Conservation (phyloP, 1,140 invertebrate species). For the Sarcophaga peregrina region DNA sequence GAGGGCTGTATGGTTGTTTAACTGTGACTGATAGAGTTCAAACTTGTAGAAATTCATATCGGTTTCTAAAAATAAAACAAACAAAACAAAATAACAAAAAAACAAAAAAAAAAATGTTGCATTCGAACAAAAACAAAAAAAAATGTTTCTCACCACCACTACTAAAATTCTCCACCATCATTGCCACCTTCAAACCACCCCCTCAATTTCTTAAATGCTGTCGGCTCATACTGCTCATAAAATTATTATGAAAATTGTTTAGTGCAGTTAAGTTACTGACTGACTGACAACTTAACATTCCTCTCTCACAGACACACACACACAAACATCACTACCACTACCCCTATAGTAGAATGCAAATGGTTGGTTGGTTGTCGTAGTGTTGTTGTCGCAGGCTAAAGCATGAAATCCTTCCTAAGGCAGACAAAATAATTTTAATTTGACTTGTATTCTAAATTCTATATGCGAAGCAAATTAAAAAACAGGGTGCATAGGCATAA, state of each 20-base stretch:
- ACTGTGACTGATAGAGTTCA: constrained; percentile 26
- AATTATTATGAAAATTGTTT: background rate
- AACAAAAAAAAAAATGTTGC: background rate
- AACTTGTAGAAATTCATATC: constrained; percentile 19
- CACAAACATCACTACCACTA: background rate
- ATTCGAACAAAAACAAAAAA: constrained; percentile 26
- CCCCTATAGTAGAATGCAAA: background rate
- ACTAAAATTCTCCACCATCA: too few species aligned
- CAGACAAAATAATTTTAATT: background rate
- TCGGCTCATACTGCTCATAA: background rate
- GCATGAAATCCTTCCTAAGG: background rate
- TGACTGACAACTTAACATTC: background rate
- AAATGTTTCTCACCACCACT: background rate
- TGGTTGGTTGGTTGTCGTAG: background rate
- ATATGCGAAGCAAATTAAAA: background rate
- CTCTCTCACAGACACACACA: too few species aligned
- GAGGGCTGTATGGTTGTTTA: too few species aligned
- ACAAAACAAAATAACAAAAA: background rate
- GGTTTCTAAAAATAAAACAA: background rate
- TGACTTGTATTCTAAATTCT: background rate
- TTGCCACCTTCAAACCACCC: constrained; percentile 17
- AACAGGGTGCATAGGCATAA: background rate
- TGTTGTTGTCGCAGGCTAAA: background rate
- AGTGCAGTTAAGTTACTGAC: constrained; percentile 8
- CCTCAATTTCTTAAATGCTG: background rate